Percentiles rank a stretch among this genome's conserved stretches.
Conservation (phyloP, 1,140 invertebrate genomes). For the Drosophila pallidifrons region DNA sequence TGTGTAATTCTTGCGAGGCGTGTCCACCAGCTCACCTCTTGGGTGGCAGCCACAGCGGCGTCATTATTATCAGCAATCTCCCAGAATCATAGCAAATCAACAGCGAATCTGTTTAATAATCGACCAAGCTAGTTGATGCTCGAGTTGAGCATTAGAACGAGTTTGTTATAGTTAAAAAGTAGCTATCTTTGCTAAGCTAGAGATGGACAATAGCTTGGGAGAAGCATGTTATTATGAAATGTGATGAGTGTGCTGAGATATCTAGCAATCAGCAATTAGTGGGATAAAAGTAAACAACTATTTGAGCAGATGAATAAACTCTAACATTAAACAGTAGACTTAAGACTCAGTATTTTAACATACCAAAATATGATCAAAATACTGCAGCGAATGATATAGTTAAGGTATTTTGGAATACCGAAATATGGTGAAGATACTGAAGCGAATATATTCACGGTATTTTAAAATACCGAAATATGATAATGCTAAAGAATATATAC, state of each 20-base stretch:
- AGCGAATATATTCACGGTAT: too few species aligned
- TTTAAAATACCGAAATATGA: too few species aligned
- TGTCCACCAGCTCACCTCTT: conserved; percentile 10
- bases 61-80: conserved; percentile 1
- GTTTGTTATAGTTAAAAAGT: neutral
- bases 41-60: conserved; percentile 11
- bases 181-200: neutral
- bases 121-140: neutral
- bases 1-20: conserved; percentile 20
- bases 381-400: too few species aligned
- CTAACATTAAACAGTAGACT: too few species aligned
- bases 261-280: too few species aligned
- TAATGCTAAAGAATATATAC: too few species aligned
- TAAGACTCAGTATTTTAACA: too few species aligned
- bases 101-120: conserved; percentile 17
- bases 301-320: too few species aligned
- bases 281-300: too few species aligned
- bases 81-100: conserved; percentile 20
- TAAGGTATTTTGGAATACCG: too few species aligned
- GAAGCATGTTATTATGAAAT: neutral
- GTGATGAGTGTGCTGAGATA: neutral
- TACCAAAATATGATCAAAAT: too few species aligned
- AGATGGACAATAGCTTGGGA: neutral
- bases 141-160: neutral
- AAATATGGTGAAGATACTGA: too few species aligned